Evolutionary conservation across 2,888 invertebrate genomes (phyloP).

Genomic region (Priocnemis perturbator): DNA sequence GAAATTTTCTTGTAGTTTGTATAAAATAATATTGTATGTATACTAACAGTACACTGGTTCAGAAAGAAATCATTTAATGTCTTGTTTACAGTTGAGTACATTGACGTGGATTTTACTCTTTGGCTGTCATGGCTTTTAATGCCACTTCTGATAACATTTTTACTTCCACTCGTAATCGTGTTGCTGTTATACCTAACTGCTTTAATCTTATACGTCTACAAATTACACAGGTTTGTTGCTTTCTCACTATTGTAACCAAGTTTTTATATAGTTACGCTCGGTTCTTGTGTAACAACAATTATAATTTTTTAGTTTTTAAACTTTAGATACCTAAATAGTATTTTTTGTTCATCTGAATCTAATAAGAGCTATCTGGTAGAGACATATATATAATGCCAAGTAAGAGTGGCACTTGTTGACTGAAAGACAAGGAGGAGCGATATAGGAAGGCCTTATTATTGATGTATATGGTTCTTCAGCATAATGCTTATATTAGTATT

Average conservation of each 20-base stretch:
- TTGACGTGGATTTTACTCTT: conserved; percentile 88
- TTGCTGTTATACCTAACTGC: conserved; percentile 88
- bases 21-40: background rate
- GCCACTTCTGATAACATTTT: conserved; percentile 89
- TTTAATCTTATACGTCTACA: conserved; percentile 90
- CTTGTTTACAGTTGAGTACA: conserved; percentile 82
- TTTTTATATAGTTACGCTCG: no score
- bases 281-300: background rate
- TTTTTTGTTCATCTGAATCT: background rate
- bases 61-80: conserved; percentile 18
- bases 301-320: background rate
- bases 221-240: conserved; percentile 84
- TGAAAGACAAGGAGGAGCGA: no score
- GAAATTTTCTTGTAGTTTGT: background rate
- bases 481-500: no score
- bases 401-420: no score
- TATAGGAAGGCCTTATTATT: no score
- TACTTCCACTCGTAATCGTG: conserved; percentile 88
- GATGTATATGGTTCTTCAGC: no score
- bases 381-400: no score
- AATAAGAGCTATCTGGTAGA: no score
- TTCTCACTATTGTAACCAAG: conserved; percentile 1
- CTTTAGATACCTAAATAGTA: background rate
- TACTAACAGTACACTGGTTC: background rate
- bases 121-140: conserved; percentile 91